Evolutionary conservation across 2,113 vertebrate species (phyloP).

Genomic region (Pelecanus crispus): DNA sequence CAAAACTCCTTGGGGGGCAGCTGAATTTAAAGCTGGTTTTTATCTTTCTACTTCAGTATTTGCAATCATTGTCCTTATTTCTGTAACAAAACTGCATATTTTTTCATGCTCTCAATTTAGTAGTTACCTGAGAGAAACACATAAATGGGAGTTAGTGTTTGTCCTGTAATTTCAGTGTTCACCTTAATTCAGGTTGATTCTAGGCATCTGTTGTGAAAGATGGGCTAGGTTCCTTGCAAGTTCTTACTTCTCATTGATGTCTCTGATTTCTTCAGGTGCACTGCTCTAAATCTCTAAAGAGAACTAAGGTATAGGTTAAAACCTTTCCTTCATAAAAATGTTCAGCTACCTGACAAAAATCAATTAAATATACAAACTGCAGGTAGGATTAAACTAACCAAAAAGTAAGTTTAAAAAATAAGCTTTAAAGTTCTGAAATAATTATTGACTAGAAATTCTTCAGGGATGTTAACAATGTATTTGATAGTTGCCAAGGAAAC

Average conservation of each 20-base stretch:
- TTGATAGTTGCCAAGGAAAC: constrained; percentile 73
- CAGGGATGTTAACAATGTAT: constrained; percentile 40
- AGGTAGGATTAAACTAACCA: constrained; percentile 17
- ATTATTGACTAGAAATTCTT: constrained; percentile 58
- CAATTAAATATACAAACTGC: constrained; percentile 2
- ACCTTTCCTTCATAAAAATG: constrained; percentile 10
- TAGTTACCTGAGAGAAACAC: not conserved
- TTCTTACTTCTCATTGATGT: not conserved
- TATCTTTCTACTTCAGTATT: not conserved
- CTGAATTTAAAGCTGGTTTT: not conserved
- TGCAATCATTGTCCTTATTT: not conserved
- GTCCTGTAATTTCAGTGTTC: not conserved
- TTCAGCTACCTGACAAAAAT: constrained; percentile 15
- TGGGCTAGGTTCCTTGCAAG: not conserved
- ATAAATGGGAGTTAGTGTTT: not conserved
- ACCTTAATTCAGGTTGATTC: not conserved
- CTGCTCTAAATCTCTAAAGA: not conserved
- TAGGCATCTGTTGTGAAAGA: not conserved
- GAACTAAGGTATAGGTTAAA: not conserved
- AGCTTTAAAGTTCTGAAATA: constrained; percentile 41
- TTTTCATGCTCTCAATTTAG: not conserved
- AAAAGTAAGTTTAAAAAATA: constrained; percentile 56
- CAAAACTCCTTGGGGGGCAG: not conserved
- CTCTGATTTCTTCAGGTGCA: not conserved
- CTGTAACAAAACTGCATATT: not conserved